These are phyloP conservation scores for Rallus crepitans DNA, from an alignment of 2,797 vertebrate genomes.

Conservation along the genomic window DNA sequence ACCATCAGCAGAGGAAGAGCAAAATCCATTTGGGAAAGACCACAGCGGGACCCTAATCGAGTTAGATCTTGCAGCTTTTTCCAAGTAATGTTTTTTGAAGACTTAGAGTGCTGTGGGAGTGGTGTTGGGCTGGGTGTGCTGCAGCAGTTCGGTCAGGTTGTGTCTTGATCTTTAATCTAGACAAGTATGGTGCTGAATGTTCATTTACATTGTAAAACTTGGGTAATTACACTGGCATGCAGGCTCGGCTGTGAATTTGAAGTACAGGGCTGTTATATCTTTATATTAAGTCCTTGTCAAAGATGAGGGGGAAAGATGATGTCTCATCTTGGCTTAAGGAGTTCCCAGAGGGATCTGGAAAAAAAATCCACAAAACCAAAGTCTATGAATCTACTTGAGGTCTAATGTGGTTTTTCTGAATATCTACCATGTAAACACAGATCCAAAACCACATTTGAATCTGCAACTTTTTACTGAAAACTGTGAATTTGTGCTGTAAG, in stretches of 20 bases:
- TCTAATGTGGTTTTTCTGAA: background rate
- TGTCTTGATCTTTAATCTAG: background rate
- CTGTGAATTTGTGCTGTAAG: background rate
- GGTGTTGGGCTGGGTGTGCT: background rate
- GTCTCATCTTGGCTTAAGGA: background rate
- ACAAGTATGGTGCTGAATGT: background rate
- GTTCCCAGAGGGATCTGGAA: background rate
- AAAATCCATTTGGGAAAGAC: background rate
- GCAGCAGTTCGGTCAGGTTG: background rate
- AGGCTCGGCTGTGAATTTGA: background rate
- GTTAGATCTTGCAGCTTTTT: background rate
- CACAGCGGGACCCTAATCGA: background rate
- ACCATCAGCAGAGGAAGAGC: background rate
- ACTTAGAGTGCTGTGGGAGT: background rate
- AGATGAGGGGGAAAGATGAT: background rate
- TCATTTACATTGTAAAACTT: background rate
- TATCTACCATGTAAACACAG: background rate
- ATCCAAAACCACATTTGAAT: background rate
- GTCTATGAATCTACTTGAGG: background rate
- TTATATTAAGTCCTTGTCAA: background rate
- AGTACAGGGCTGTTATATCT: background rate
- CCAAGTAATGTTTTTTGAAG: background rate
- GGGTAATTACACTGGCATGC: background rate
- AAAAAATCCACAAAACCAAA: too few species aligned
- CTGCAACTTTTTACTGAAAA: background rate